Base-by-base conservation (phyloP, 1,140 invertebrate species). In the Probaryconus sp. region DNA sequence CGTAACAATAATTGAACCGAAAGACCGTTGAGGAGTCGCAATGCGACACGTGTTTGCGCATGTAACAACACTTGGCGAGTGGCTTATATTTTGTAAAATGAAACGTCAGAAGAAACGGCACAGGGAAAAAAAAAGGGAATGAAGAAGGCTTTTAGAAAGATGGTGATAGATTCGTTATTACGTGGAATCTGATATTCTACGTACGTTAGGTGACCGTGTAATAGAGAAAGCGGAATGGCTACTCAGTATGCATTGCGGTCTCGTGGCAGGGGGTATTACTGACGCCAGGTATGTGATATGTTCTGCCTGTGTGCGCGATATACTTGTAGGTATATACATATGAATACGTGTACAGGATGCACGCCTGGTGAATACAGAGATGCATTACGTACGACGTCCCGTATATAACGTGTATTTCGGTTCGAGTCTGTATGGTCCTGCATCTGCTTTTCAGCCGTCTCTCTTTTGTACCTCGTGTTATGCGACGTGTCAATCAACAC, bases 231-330 rank as follows among this genome's bases (percentile, higher is more conserved):
- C 79, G 80, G 77, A 78, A 80, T 75, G 77, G 77, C 84, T 86
- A 79, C 78, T 87, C 83, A 83, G 85, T 87, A 87, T 87, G 85
- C 84, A 87, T 87, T 86, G 83, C 84, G 79, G 74, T 76, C 78
- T 76, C 81, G 78, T 79, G 79, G 67, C 79, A 79, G 76, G 74
- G 74, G 79, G 77, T 83, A 85, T 83, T 85, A 81, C 74, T 70
- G 38, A 61, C 71, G 68, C 50, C 77, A 75, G 78, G 77, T 83
- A 81, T 80, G 83, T 80, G 79, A 84, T 83, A 83, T 78, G 75
- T 37, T 68, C 38, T 47, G 31, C 60, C 38, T 58, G 47, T 51
- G 11, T 31, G 64, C 31, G 56, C 24, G 40, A 68, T 65, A 63
- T 60, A 67, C 30, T 17, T 16, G 31, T 40, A 37, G 35, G 47